phyloP scores from a whole-genome alignment of 1,140 invertebrate genomes.

The Lanistes nyassanus region DNA sequence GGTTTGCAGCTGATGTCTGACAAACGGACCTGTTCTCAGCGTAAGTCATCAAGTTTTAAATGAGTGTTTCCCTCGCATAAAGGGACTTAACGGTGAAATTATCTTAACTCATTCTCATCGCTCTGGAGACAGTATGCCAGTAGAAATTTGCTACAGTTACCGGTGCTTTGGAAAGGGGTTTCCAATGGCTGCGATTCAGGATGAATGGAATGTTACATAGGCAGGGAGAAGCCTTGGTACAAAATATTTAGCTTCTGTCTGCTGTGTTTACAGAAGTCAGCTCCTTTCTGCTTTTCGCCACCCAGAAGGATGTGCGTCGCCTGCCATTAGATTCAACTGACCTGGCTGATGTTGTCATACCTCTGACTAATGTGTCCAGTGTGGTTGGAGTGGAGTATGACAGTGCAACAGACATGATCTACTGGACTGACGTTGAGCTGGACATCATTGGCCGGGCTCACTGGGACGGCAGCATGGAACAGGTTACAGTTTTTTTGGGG shows the following conservation, averaged over 20 bases:
- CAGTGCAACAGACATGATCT: constrained; percentile 83
- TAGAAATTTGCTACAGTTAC: too few species aligned
- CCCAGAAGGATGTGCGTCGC: constrained; percentile 81
- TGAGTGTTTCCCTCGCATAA: not conserved
- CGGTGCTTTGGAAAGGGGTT: not conserved
- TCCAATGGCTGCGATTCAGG: not conserved
- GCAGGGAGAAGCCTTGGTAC: too few species aligned
- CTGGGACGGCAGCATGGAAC: constrained; percentile 80
- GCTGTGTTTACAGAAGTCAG: constrained; percentile 71
- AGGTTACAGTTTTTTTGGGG: constrained; percentile 64
- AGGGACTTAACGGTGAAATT: too few species aligned
- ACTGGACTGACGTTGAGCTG: constrained; percentile 89
- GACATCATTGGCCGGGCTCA: constrained; percentile 79
- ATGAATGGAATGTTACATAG: too few species aligned
- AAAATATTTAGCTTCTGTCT: too few species aligned
- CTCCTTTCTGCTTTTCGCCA: constrained; percentile 82
- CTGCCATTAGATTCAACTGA: constrained; percentile 71
- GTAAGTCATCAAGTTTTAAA: constrained; percentile 29
- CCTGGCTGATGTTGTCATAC: constrained; percentile 75
- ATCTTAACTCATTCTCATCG: too few species aligned
- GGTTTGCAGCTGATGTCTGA: constrained; percentile 73
- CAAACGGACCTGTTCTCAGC: constrained; percentile 55
- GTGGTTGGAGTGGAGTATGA: constrained; percentile 86
- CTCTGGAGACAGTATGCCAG: too few species aligned
- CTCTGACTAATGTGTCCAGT: constrained; percentile 68